Percentiles rank a stretch among this genome's conserved stretches.
These are phyloP conservation scores for Arizona elegans DNA, from an alignment of 2,113 vertebrate genomes.

Conservation along the genomic window DNA sequence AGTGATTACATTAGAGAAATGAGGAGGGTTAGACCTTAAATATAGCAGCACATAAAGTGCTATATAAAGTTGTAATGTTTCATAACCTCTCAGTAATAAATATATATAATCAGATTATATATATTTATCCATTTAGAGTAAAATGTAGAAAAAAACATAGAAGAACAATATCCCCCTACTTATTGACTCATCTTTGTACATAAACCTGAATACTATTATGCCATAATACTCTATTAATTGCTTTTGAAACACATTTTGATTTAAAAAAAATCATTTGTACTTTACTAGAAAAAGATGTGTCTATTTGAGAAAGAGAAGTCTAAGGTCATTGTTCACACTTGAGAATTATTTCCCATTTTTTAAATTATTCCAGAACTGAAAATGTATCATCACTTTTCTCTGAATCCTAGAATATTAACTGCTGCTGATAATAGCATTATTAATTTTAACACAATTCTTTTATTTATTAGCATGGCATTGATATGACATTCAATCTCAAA, in stretches of 20 bases:
- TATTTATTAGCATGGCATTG: neutral
- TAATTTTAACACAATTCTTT: neutral
- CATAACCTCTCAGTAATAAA: neutral
- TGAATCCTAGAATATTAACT: conserved; percentile 5
- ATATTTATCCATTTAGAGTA: neutral
- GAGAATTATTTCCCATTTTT: neutral
- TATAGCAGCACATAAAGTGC: neutral
- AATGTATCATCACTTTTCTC: neutral
- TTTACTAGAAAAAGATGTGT: neutral
- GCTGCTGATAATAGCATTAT: neutral
- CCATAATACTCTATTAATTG: neutral
- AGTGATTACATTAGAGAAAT: neutral
- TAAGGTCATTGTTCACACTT: neutral
- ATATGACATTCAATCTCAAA: neutral
- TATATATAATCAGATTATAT: neutral
- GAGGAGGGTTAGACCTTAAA: neutral
- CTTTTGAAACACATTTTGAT: neutral
- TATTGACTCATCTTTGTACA: neutral
- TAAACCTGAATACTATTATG: neutral
- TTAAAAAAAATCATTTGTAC: neutral
- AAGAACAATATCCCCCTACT: neutral
- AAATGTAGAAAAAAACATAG: neutral
- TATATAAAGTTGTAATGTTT: neutral
- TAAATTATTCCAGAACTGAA: neutral
- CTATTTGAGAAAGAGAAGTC: neutral